Percentiles rank a stretch among this genome's conserved stretches.
phyloP scores from a whole-genome alignment of 2,888 invertebrate genomes.

The Apantesis nais region DNA sequence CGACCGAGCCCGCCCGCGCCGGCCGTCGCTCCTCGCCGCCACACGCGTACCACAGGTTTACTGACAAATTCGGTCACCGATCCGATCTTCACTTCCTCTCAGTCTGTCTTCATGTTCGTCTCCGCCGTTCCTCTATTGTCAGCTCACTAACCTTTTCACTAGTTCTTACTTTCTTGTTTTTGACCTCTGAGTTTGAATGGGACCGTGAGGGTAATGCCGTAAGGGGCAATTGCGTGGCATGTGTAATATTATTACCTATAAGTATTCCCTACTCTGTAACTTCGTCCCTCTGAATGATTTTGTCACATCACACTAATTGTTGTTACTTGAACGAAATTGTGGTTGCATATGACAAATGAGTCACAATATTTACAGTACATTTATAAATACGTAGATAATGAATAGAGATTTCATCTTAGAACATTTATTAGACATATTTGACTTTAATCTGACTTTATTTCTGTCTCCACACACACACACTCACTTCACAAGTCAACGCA shows the following conservation, averaged over 20 bases:
- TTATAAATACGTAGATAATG: background rate
- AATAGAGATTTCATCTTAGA: background rate
- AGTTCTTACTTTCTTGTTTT: background rate
- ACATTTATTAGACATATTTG: background rate
- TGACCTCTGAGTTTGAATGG: background rate
- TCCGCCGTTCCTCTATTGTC: background rate
- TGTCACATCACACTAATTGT: background rate
- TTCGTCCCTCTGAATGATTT: background rate
- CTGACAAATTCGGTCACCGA: constrained; percentile 5
- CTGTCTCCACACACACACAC: too few species aligned
- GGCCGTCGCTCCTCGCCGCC: background rate
- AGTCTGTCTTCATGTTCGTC: background rate
- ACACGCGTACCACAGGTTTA: constrained; percentile 1
- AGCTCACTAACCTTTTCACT: background rate
- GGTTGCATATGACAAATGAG: background rate
- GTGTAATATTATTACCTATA: background rate
- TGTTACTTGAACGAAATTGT: background rate
- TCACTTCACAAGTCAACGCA: background rate
- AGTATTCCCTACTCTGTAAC: background rate
- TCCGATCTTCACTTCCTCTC: background rate
- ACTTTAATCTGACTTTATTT: background rate
- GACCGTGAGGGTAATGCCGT: constrained; percentile 3
- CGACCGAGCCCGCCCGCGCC: constrained; percentile 8
- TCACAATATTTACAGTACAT: background rate
- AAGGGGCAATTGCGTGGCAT: background rate